phyloP scores from a whole-genome alignment of 1,140 invertebrate genomes.

The Achroia grisella region DNA sequence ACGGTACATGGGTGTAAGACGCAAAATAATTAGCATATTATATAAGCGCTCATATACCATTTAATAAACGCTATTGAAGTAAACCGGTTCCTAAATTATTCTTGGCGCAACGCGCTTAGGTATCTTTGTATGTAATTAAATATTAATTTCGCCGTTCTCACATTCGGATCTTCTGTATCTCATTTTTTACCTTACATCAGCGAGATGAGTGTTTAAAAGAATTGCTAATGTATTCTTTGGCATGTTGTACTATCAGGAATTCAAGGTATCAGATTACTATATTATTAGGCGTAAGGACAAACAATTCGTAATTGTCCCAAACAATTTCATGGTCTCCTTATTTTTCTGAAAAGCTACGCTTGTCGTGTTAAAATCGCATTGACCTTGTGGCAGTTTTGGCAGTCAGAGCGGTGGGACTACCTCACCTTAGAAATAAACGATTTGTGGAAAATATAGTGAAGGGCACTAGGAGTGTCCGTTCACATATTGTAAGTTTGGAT shows the following conservation, averaged over 20 bases:
- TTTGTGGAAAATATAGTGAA: neutral
- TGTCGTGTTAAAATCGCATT: slow-evolving; percentile 18
- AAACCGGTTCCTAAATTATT: too few species aligned
- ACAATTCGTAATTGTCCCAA: slow-evolving; percentile 13
- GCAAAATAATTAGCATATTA: neutral
- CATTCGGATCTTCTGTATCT: too few species aligned
- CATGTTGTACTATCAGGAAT: slow-evolving; percentile 22
- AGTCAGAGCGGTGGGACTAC: slow-evolving; percentile 3
- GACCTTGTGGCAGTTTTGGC: slow-evolving; percentile 20
- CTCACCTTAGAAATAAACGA: neutral
- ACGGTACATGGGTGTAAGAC: too few species aligned
- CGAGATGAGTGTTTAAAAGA: slow-evolving; percentile 13
- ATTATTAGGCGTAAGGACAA: slow-evolving; percentile 11
- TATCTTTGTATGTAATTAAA: too few species aligned
- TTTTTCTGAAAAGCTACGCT: slow-evolving; percentile 15
- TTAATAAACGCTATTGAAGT: neutral
- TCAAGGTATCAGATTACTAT: slow-evolving; percentile 42
- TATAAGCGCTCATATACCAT: neutral
- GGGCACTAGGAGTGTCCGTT: too few species aligned
- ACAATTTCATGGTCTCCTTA: slow-evolving; percentile 18
- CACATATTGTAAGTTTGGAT: too few species aligned
- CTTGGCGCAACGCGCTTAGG: too few species aligned
- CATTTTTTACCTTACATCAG: too few species aligned
- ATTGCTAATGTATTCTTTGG: slow-evolving; percentile 52
- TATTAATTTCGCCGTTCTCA: too few species aligned